Evolutionary conservation across 1,140 invertebrate genomes (phyloP).

Genomic region (Brachionus asplanchnoidis): DNA sequence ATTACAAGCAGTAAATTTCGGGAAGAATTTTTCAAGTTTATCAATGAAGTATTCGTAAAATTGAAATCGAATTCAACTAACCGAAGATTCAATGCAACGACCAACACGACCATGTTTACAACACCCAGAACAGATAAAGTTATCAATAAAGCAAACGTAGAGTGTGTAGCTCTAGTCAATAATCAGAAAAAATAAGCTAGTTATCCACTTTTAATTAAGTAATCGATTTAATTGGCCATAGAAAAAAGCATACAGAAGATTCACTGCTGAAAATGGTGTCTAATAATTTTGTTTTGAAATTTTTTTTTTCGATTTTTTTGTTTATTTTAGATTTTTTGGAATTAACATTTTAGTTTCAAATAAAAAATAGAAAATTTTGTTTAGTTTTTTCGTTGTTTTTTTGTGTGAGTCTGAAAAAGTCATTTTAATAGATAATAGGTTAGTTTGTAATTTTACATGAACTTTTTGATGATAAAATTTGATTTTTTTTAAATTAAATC

Average conservation of each 20-base stretch:
- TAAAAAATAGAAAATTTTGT: not conserved
- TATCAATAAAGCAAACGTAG: not conserved
- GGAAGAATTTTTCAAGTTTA: constrained; percentile 37
- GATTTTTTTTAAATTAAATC: not conserved
- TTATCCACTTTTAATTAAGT: too few relatives aligned
- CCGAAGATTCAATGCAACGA: not conserved
- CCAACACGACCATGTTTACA: not conserved
- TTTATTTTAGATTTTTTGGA: too few relatives aligned
- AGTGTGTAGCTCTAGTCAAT: not conserved
- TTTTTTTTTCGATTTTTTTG: not conserved
- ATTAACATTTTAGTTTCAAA: not conserved
- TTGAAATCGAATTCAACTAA: not conserved
- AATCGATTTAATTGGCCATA: not conserved
- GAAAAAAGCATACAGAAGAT: not conserved
- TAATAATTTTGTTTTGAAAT: not conserved
- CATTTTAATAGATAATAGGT: too few relatives aligned
- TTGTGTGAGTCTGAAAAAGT: too few relatives aligned
- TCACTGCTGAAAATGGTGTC: not conserved
- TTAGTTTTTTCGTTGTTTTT: too few relatives aligned
- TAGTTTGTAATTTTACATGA: not conserved
- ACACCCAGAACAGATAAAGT: not conserved
- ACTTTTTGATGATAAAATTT: not conserved
- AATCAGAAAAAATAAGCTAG: not conserved
- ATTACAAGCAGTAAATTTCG: constrained; percentile 41
- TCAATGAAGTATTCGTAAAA: constrained; percentile 6